Evolutionary conservation across 2,113 vertebrate genomes (phyloP), one percentile per base, ranked within the genome.

Genomic region (Etia nguti): DNA sequence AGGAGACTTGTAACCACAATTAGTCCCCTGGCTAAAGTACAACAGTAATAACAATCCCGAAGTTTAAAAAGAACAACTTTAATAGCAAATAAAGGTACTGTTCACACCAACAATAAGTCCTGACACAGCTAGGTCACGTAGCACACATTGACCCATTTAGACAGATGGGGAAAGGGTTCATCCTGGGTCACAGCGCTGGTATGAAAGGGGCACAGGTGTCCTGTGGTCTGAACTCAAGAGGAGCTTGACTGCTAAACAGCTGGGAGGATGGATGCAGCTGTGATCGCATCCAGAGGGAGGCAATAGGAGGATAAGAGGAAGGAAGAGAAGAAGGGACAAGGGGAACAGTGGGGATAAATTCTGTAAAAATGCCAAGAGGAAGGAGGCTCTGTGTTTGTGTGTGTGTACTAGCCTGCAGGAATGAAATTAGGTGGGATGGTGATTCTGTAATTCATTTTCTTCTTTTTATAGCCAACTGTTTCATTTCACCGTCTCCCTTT

Each of bases 191-290:
- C 29, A 6, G 80, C 34, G 11, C 1, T 11, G 34, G 68, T 82
- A 70, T 60, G 55, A 46, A 38, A 91, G 31, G 43, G 15, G 8
- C n/a, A 60, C 90, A 90, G 87, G 84, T 90, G 90, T 77, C 70
- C 85, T 34, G 73, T 36, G 8, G 82, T 24, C 68, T 36, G 48
- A 86, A 41, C 85, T 68, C 59, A 80, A 88, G 56, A 65, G 22
- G 59, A 34, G 68, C 29, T 38, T 4, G 26, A 26, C 59, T 80
- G 88, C 90, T 79, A 88, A 93, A 93, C 93, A 94, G 91, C 93
- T 93, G 92, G 86, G 10, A 52, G 88, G 85, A 55, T 89, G 89
- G 84, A 91, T 70, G 26, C 92, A 93, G 90, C 88, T 92, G 88
- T 88, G 90, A 79, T 36, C 7, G 4, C 38, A 62, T 90, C 82